A percentile compares a stretch with the other conserved stretches of the same genome.
Conservation (phyloP, 2,113 vertebrate genomes). For the Felis chaus region DNA sequence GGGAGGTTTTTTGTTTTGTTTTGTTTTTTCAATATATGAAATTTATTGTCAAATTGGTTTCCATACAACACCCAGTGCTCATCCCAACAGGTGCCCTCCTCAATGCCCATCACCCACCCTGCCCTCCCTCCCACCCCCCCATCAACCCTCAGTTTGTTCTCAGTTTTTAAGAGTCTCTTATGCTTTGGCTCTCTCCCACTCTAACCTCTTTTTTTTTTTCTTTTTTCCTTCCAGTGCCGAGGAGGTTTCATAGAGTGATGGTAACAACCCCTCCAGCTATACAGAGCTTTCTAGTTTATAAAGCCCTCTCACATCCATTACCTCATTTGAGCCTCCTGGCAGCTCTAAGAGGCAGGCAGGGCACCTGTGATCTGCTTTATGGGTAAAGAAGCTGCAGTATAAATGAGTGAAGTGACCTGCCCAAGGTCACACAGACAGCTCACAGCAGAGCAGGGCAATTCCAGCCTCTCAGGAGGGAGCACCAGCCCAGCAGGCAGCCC, state of each 20-base stretch:
- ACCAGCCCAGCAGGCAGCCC: background rate
- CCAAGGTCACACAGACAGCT: background rate
- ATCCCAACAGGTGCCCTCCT: too few species aligned
- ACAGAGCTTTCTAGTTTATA: background rate
- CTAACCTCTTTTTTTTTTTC: too few species aligned
- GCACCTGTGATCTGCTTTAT: background rate
- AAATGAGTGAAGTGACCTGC: background rate
- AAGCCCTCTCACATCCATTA: background rate
- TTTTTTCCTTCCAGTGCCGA: rapidly evolving
- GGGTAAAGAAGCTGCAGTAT: background rate
- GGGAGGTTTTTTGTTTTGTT: background rate
- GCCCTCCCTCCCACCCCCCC: too few species aligned
- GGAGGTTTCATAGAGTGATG: background rate
- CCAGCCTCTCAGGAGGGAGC: background rate
- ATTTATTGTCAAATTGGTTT: too few species aligned
- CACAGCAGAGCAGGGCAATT: background rate
- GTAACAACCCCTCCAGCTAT: background rate
- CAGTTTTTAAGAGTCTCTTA: too few species aligned
- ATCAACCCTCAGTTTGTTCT: too few species aligned
- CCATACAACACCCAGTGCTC: too few species aligned
- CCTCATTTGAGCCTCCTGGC: background rate
- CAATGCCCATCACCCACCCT: too few species aligned
- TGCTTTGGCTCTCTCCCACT: too few species aligned
- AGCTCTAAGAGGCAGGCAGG: background rate
- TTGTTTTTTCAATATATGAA: too few species aligned